Evolutionary conservation across 1,140 invertebrate genomes (phyloP).

Genomic region (Rhyzopertha dominica): DNA sequence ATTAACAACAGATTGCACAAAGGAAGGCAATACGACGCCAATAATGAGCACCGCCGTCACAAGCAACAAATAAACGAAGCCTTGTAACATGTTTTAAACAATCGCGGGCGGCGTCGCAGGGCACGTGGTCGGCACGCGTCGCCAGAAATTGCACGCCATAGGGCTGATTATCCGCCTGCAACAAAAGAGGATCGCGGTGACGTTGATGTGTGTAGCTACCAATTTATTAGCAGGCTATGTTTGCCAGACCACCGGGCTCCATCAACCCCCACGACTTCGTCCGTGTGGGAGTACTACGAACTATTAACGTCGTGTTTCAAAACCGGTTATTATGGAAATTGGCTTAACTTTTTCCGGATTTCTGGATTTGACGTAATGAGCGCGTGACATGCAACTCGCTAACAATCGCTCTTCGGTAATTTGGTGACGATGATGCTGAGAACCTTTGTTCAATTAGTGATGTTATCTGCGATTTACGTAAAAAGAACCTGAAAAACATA

Average conservation of each 20-base stretch:
- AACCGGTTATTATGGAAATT: constrained; percentile 12
- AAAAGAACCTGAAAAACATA: too few relatives aligned
- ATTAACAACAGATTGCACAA: too few relatives aligned
- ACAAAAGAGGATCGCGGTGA: constrained; percentile 38
- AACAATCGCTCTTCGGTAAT: too few relatives aligned
- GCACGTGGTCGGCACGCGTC: constrained; percentile 39
- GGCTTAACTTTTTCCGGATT: not conserved
- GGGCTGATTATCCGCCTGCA: constrained; percentile 35
- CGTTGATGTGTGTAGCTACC: constrained; percentile 43
- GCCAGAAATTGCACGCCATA: constrained; percentile 39
- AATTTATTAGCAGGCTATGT: constrained; percentile 38
- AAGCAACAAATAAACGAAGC: constrained; percentile 27
- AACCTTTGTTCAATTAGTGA: too few relatives aligned
- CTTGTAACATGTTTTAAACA: constrained; percentile 40
- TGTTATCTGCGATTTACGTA: too few relatives aligned
- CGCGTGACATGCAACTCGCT: too few relatives aligned
- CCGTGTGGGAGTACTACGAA: too few relatives aligned
- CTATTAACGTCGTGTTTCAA: constrained; percentile 3
- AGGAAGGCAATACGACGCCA: too few relatives aligned
- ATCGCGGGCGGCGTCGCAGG: constrained; percentile 26
- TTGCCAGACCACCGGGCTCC: constrained; percentile 6
- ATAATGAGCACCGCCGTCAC: constrained; percentile 5
- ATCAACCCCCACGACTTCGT: not conserved
- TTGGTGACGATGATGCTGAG: too few relatives aligned
- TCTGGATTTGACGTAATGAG: too few relatives aligned